Evolutionary conservation across 1,140 invertebrate species (phyloP).

Genomic region (Zaprionus davidi): DNA sequence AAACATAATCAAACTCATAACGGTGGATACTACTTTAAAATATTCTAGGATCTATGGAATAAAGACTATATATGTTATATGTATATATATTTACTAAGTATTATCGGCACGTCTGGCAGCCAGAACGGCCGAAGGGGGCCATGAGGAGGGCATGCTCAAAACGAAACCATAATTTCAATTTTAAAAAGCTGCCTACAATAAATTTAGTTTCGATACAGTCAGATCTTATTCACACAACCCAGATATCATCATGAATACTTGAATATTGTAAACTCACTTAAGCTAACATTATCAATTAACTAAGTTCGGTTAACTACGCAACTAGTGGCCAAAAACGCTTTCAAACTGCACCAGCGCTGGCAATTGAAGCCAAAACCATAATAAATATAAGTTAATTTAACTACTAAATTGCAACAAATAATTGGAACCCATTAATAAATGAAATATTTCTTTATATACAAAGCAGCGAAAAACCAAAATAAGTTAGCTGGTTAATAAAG

Average conservation of each 20-base stretch:
- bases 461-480: constrained; percentile 56
- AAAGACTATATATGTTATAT: constrained; percentile 10
- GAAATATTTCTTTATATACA: constrained; percentile 49
- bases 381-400: constrained; percentile 34
- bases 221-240: not conserved
- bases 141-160: constrained; percentile 46
- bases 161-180: constrained; percentile 25
- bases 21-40: constrained; percentile 15
- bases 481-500: constrained; percentile 61
- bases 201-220: not conserved
- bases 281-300: constrained; percentile 30
- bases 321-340: constrained; percentile 45
- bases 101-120: constrained; percentile 11
- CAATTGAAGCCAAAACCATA: constrained; percentile 32
- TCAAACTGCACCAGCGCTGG: constrained; percentile 46
- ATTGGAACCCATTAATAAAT: constrained; percentile 8
- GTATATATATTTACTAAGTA: constrained; percentile 10
- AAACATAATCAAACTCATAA: constrained; percentile 12
- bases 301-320: constrained; percentile 39
- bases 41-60: constrained; percentile 17
- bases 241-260: not conserved
- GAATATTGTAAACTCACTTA: constrained; percentile 9
- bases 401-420: constrained; percentile 23
- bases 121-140: constrained; percentile 21
- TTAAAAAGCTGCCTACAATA: constrained; percentile 40